phyloP scores from a whole-genome alignment of 2,113 vertebrate genomes.

The Periophthalmus modestus region DNA sequence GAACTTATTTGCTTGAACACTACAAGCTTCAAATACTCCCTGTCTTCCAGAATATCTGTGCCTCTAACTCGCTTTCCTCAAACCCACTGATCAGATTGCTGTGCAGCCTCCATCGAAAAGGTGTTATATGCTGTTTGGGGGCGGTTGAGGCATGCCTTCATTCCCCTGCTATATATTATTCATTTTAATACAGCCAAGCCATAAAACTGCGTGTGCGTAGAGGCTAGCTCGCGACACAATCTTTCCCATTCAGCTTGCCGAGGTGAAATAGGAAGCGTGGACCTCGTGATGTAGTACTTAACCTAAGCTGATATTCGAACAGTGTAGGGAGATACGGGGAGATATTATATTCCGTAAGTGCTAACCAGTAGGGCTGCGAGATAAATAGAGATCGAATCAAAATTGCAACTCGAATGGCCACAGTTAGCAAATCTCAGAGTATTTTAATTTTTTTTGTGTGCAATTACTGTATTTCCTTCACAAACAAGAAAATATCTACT shows the following conservation, averaged over 20 bases:
- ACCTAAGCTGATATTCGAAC: slow-evolving; percentile 34
- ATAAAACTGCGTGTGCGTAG: slow-evolving; percentile 48
- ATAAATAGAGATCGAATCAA: too few relatives aligned
- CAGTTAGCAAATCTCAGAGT: too few relatives aligned
- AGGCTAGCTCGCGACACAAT: slow-evolving; percentile 51
- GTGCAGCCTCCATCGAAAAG: slow-evolving; percentile 21
- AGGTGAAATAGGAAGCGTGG: slow-evolving; percentile 36
- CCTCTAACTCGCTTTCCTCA: slow-evolving; percentile 23
- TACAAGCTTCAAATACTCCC: background rate
- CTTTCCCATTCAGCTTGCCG: slow-evolving; percentile 38
- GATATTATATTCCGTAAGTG: slow-evolving; percentile 6
- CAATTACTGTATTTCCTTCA: too few relatives aligned
- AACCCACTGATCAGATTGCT: slow-evolving; percentile 34
- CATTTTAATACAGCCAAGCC: slow-evolving; percentile 61
- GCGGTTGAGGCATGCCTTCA: slow-evolving; percentile 41
- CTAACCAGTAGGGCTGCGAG: background rate
- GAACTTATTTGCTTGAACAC: background rate
- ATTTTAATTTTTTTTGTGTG: too few relatives aligned
- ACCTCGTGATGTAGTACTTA: slow-evolving; percentile 48
- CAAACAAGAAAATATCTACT: too few relatives aligned
- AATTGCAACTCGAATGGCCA: too few relatives aligned
- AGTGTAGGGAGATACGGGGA: slow-evolving; percentile 13
- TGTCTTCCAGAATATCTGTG: slow-evolving; percentile 9
- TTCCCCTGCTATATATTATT: slow-evolving; percentile 61
- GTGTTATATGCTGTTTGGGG: slow-evolving; percentile 39